Base-by-base conservation (phyloP, 2,113 vertebrate species). In the Bungarus multicinctus region DNA sequence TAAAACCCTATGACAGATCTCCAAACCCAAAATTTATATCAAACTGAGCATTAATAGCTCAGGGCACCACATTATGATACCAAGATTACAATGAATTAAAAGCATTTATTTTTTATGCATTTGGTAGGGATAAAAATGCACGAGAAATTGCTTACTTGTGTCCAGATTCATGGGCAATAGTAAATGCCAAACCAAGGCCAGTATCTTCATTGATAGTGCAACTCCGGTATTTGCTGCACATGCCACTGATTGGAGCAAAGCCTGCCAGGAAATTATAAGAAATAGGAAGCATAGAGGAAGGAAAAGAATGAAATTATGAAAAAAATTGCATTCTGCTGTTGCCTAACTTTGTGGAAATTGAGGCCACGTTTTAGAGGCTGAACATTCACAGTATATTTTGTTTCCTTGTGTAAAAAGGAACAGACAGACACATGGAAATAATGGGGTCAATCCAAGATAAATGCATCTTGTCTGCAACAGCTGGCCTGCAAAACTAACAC, bases 171-270 rank as follows among this genome's bases (percentile, higher is more conserved):
- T 99, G 99, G 86, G 99, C 99, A 54, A 99, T 99, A 94, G 99
- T 99, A 96, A 99, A 99, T 34, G 99, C 99, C 91, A 99, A 96
- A 58, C 99, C 99, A 27, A 99, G 98, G 27, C 99, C 99, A 0
- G 99, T 99, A 69, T 99, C 99, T 96, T 99, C 99, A 39, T 99
- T 99, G 97, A 99, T 99, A 95, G 99, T 99, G 87, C 99, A 99
- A 12, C 99, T 99, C 47, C 99, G 98, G 97, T 99, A 98, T 95
- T 99, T 99, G 95, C 99, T 99, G 97, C 99, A 99, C 99, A 99
- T 99, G 20, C 99, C 99, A 94, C 99, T 99, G 96, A 99, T 99
- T 3, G 99, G 99, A 30, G 99, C 99, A 94, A 99, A 99, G 90
- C 99, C 99, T 99, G 95, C 47, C 89, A 90, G 55, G 81, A 81